Base-by-base conservation (phyloP, 1,140 invertebrate genomes). In the Leptinotarsa defecta region DNA sequence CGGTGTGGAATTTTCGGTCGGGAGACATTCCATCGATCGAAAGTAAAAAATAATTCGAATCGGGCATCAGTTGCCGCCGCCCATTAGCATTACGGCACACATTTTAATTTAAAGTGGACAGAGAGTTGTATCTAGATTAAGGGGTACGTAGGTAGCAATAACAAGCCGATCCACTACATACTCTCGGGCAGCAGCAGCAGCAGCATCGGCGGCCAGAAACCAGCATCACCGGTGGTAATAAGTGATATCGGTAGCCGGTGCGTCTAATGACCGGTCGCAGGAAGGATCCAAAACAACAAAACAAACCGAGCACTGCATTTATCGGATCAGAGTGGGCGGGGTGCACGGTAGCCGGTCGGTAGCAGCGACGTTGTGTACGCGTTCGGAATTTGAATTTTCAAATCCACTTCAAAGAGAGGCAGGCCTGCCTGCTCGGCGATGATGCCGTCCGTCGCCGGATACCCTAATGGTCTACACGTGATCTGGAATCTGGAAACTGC, bases 391-490 rank as follows among this genome's bases (percentile, higher is more conserved):
- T 76, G 73, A 81, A 81, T 24, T 67, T 48, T 73, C 72, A 67
- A 73, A 73, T 63, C 49, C 52, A 61, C 71, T 43, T 72, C 71
- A 72, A 72, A 62, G 71, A 65, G 69, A n/a, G 34, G 49, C n/a
- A 17, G 61, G 15, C 20, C 27, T 22, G 17, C n/a, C 27, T 43
- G 17, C 27, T 17, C 49, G 62, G 15, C 34, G 48, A 27, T 77
- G 76, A 68, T 74, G 69, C 74, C 78, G 74, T 68, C 74, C 78
- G 69, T 76, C 80, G 79, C 80, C 78, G 80, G 81, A 82, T 82
- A 77, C 81, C 81, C 78, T 83, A 83, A 83, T 83, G 81, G 81
- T 69, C 75, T 81, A 81, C 81, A 83, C 82, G 82, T 83, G 82
- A 83, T 82, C 80, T 83, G 82, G 82, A 83, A 82, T 81, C 81